Percentiles rank a stretch among this genome's conserved stretches.
Evolutionary conservation across 2,797 vertebrate species (phyloP).

Genomic region (Molossus molossus): DNA sequence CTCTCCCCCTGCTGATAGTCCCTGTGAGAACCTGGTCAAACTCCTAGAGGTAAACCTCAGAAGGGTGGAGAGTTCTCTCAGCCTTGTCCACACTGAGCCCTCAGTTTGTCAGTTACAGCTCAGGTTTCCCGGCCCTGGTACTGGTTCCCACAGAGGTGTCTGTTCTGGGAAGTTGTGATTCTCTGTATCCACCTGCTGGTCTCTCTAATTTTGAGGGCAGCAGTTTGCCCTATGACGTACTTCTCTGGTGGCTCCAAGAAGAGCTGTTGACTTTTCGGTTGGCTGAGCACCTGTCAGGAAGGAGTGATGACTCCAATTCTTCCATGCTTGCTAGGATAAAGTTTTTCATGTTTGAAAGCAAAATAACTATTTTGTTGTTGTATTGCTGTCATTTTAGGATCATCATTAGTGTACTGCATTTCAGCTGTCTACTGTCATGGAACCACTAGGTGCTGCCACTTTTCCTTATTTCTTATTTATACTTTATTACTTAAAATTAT

Average conservation of each 20-base stretch:
- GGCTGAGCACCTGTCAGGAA: neutral
- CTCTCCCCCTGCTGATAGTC: neutral
- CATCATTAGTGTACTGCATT: neutral
- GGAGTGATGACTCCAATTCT: neutral
- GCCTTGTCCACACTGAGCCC: neutral
- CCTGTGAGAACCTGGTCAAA: neutral
- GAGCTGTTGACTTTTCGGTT: neutral
- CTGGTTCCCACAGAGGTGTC: neutral
- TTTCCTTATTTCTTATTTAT: neutral
- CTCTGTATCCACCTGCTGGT: neutral
- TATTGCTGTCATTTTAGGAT: neutral
- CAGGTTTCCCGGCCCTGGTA: neutral
- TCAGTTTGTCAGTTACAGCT: neutral
- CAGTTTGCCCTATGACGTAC: neutral
- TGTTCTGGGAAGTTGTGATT: neutral
- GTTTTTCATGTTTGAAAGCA: conserved; percentile 16
- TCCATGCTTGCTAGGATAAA: neutral
- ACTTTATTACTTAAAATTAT: neutral
- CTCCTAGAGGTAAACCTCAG: neutral
- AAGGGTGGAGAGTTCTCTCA: neutral
- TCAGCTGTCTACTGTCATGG: neutral
- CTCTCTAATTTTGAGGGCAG: neutral
- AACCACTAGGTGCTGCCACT: neutral
- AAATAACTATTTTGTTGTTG: conserved; percentile 28
- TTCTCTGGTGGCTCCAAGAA: neutral